Evolutionary conservation across 2,797 vertebrate species (phyloP).

Genomic region (Aplochiton taeniatus): DNA sequence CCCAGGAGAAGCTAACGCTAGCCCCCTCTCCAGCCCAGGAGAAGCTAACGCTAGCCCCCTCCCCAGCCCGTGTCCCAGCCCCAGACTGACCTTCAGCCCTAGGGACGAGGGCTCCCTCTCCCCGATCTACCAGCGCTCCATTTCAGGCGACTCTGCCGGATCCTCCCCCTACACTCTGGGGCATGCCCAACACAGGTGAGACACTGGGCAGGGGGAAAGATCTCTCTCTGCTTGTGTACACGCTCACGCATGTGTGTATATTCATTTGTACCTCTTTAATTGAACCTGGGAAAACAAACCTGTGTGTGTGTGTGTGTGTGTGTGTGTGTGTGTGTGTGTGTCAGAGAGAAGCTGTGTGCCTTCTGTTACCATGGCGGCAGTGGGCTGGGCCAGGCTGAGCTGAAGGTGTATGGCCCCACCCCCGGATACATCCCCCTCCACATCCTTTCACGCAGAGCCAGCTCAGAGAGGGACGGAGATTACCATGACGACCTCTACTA

Average conservation of each 20-base stretch:
- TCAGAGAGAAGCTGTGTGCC: constrained; percentile 88
- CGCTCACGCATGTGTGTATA: background rate
- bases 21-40: too few species aligned
- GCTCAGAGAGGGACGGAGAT: constrained; percentile 77
- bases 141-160: constrained; percentile 82
- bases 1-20: too few species aligned
- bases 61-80: too few species aligned
- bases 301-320: background rate
- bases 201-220: too few species aligned
- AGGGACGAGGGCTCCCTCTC: constrained; percentile 73
- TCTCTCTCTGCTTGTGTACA: background rate
- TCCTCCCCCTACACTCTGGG: constrained; percentile 82
- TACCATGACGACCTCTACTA: constrained; percentile 76
- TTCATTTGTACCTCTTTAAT: too few species aligned
- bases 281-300: too few species aligned
- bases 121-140: constrained; percentile 78
- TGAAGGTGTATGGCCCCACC: constrained; percentile 89
- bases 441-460: constrained; percentile 75
- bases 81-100: constrained; percentile 26
- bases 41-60: too few species aligned
- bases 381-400: constrained; percentile 90
- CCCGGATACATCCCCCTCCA: constrained; percentile 85
- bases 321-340: background rate
- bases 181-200: constrained; percentile 87
- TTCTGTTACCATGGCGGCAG: constrained; percentile 92